Base-by-base conservation (phyloP, 1,140 invertebrate species). In the Conus ventricosus region DNA sequence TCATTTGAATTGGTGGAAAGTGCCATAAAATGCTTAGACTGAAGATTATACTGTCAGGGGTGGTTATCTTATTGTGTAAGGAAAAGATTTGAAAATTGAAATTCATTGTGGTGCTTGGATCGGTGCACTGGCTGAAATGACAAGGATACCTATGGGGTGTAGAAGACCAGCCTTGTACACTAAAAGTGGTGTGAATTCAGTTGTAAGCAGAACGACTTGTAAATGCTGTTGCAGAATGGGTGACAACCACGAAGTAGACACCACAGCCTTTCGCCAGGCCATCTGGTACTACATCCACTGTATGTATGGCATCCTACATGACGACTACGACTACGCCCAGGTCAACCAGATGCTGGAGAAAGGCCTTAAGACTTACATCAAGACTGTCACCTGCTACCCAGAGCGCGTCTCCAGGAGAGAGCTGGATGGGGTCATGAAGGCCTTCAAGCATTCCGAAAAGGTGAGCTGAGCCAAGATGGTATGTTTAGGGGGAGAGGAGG, bases 201-300 rank as follows among this genome's bases (percentile, higher is more conserved):
- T 60, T 60, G 6, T 60, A 60, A 60, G 57, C 57, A 60, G 8
- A 11, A 60, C 39, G 57, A 60, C 57, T 60, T 60, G 15, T 60
- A 15, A 15, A 60, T 60, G 57, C 88, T 60, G 85, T 90, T 91
- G 60, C 91, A 96, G 95, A 7, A 98, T 98, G 97, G 98, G 97
- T 67, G 96, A 97, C 87, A 96, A 97, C 89, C 97, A 96, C 91
- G 97, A 98, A 93, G 97, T 98, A 23, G 98, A 98, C 92, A 98
- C 98, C 13, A 97, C 97, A 23, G 96, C 97, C 87, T 98, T 98
- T 94, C 96, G 98, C 87, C 96, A 97, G 55, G 98, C 98, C 90
- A 97, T 98, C 90, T 98, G 98, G 98, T 98, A 98, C 94, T 98
- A 98, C 94, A 98, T 98, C 92, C 98, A 98, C 93, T 97, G 97